Evolutionary conservation across 2,888 invertebrate genomes (phyloP).

Genomic region (Apamea monoglypha): DNA sequence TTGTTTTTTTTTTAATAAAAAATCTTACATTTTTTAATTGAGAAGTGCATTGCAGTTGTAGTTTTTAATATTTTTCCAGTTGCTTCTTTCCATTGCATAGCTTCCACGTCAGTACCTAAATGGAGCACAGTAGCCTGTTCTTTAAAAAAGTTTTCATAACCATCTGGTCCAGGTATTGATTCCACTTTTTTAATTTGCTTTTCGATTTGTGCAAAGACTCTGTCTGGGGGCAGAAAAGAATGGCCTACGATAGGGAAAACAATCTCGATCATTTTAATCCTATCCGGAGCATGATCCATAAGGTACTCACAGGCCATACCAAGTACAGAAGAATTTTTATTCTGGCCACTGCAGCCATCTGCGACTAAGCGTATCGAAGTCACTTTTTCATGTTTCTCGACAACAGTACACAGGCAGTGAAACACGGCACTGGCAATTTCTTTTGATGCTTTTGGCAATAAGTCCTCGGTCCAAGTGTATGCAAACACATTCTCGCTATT

Average conservation of each 20-base stretch:
- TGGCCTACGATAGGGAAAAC: slow-evolving; percentile 64
- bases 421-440: slow-evolving; percentile 56
- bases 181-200: slow-evolving; percentile 53
- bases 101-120: slow-evolving; percentile 39
- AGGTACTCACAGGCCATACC: slow-evolving; percentile 67
- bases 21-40: slow-evolving; percentile 49
- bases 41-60: slow-evolving; percentile 42
- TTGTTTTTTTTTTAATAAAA: slow-evolving; percentile 51
- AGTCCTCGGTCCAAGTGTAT: no score
- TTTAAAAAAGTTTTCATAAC: slow-evolving; percentile 52
- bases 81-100: slow-evolving; percentile 46
- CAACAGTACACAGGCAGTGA: slow-evolving; percentile 36
- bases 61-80: slow-evolving; percentile 42
- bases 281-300: slow-evolving; percentile 50
- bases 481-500: no score
- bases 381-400: slow-evolving; percentile 48
- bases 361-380: slow-evolving; percentile 43
- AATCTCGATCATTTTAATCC: slow-evolving; percentile 55
- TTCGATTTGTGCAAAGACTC: slow-evolving; percentile 62
- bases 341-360: slow-evolving; percentile 59
- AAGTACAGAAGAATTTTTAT: slow-evolving; percentile 60
- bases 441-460: no score
- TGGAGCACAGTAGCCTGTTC: slow-evolving; percentile 47
- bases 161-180: slow-evolving; percentile 49
- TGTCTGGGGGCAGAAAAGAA: slow-evolving; percentile 62